Conservation (phyloP, 2,888 invertebrate species). For the Salpingus planirostris region DNA sequence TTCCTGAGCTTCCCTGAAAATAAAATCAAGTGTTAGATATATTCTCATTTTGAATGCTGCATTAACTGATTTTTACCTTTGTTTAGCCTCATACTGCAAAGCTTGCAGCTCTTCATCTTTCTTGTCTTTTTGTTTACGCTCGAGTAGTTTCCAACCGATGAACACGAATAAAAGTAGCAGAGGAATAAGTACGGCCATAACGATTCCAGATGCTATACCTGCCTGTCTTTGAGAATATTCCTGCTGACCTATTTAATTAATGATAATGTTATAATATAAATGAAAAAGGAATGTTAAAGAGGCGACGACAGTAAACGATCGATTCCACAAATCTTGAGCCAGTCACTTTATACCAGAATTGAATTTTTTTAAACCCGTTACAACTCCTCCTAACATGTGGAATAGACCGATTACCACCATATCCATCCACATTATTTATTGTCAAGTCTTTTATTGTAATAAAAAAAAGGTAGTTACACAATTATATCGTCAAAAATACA, state of each 20-base stretch:
- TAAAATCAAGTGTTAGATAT: constrained; percentile 4
- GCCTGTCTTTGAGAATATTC: constrained; percentile 72
- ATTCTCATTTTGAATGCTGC: constrained; percentile 1
- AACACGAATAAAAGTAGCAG: constrained; percentile 58
- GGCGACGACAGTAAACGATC: constrained; percentile 20
- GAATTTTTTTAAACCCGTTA: constrained; percentile 16
- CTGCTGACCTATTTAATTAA: constrained; percentile 54
- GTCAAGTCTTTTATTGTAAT: constrained; percentile 18
- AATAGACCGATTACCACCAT: constrained; percentile 25
- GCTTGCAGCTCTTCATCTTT: constrained; percentile 25
- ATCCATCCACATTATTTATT: too few species aligned
- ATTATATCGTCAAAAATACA: constrained; percentile 5
- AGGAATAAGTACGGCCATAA: constrained; percentile 67
- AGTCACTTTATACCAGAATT: constrained; percentile 26
- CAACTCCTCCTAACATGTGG: constrained; percentile 36
- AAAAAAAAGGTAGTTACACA: constrained; percentile 12
- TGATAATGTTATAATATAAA: constrained; percentile 10
- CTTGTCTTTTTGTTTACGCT: constrained; percentile 26
- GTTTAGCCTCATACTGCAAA: constrained; percentile 12
- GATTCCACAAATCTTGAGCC: constrained; percentile 31
- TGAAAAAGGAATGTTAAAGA: constrained; percentile 3
- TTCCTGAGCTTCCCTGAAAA: constrained; percentile 30
- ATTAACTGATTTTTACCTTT: too few species aligned
- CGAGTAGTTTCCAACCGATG: constrained; percentile 31
- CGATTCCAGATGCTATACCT: constrained; percentile 69